Percentiles rank a stretch among this genome's conserved stretches.
These are phyloP conservation scores for Pseudolaguvia tuberculata DNA, from an alignment of 2,113 vertebrate species.

Conservation along the genomic window DNA sequence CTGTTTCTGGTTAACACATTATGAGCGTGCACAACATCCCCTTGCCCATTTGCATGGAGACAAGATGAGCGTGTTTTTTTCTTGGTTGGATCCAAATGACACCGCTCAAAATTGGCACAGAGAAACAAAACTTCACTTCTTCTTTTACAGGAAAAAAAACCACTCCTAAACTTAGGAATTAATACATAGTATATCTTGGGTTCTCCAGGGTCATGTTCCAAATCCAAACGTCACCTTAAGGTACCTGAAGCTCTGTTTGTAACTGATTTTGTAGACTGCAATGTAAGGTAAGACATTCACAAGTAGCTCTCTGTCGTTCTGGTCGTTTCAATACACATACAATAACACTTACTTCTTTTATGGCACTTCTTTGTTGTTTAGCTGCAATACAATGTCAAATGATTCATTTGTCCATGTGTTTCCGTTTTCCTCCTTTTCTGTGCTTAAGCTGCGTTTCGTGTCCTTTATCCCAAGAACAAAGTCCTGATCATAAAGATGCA, in stretches of 20 bases:
- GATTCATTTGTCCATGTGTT: constrained; percentile 34
- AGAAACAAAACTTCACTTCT: constrained; percentile 9
- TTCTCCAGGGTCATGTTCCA: constrained; percentile 12
- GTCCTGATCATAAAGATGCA: constrained; percentile 53
- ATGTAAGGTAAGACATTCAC: not conserved
- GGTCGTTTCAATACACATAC: not conserved
- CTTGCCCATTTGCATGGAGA: constrained; percentile 19
- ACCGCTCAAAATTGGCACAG: constrained; percentile 28
- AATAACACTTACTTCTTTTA: constrained; percentile 8
- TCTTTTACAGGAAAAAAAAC: constrained; percentile 15
- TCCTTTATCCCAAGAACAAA: constrained; percentile 30
- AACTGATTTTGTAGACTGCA: not conserved
- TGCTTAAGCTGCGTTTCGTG: constrained; percentile 23
- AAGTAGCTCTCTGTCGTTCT: constrained; percentile 1
- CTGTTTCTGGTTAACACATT: constrained; percentile 39
- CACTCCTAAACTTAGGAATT: not conserved
- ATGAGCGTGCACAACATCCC: constrained; percentile 32
- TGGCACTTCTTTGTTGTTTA: constrained; percentile 48
- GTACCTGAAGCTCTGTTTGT: not conserved
- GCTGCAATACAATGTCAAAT: constrained; percentile 56
- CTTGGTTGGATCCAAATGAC: constrained; percentile 30
- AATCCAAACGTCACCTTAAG: not conserved
- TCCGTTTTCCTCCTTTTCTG: constrained; percentile 30
- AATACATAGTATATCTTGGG: constrained; percentile 3
- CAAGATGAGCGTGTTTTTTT: constrained; percentile 26